These are phyloP conservation scores for Crocodylus rhombifer DNA, from an alignment of 2,797 vertebrate species.

Conservation along the genomic window DNA sequence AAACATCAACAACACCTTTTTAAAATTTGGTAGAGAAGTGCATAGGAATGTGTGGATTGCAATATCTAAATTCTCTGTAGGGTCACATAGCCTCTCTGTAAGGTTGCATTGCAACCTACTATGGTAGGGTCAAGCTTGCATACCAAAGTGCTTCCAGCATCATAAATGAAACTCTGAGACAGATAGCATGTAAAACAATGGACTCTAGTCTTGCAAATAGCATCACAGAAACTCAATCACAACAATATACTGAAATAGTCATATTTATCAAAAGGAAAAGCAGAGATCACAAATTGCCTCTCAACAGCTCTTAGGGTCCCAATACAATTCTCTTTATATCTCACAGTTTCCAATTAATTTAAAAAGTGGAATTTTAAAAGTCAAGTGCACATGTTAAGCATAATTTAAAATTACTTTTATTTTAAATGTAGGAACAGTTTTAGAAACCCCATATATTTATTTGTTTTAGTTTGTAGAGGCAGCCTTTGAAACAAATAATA, in stretches of 20 bases:
- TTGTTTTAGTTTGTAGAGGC: not conserved
- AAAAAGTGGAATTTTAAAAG: not conserved
- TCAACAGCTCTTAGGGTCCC: not conserved
- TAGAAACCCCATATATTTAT: not conserved
- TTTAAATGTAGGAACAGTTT: too few species aligned
- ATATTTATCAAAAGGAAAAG: not conserved
- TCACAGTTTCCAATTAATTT: constrained; percentile 1
- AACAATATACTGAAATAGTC: not conserved
- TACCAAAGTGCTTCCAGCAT: not conserved
- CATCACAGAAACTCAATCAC: not conserved
- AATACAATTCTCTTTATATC: not conserved
- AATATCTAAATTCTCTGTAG: not conserved
- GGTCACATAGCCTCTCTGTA: not conserved
- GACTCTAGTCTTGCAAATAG: not conserved
- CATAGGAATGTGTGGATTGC: not conserved
- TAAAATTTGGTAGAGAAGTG: not conserved
- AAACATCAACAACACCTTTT: not conserved
- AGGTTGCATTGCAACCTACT: not conserved
- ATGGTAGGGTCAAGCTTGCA: not conserved
- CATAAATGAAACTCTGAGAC: not conserved
- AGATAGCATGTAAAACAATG: too few species aligned
- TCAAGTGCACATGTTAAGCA: not conserved
- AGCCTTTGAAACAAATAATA: not conserved
- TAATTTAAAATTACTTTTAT: not conserved
- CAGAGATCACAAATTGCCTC: not conserved